Base-by-base conservation (phyloP, 1,140 invertebrate species). In the Diabrotica undecimpunctata region DNA sequence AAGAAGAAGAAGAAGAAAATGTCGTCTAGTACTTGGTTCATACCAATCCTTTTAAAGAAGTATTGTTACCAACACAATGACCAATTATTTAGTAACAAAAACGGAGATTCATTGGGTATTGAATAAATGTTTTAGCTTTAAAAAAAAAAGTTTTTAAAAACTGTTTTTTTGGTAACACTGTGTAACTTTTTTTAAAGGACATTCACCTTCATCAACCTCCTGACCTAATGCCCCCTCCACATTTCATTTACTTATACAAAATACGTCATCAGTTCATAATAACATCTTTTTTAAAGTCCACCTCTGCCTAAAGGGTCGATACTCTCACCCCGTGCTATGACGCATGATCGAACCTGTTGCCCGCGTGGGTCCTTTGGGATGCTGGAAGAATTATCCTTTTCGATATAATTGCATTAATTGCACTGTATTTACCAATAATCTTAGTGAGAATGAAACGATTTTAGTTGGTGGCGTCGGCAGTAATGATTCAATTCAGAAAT, bases 321-420 rank as follows among this genome's bases (percentile, higher is more conserved):
- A 67, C 10, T 25, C 13, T 50, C 41, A 25, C 12, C 12, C 10
- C 10, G 14, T 10, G n/a, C 8, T 14, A 51, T 38, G 35, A 68
- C 70, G 70, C 67, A 72, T 72, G 67, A 52, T 72, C 64, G 63
- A 69, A 72, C 70, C 70, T 72, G 70, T 72, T 72, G 70, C 70
- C 68, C 13, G 63, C 51, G 54, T 54, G 56, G 41, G 63, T 67
- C 68, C 66, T 53, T 46, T 62, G 66, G 64, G 68, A 72, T 70
- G 67, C 68, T 68, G 62, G 51, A 62, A 64, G 68, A 66, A 68
- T 68, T 25, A 46, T 25, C 62, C 50, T 25, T 59, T 59, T 39
- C 25, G 13, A 59, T 37, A 37, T 25, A 59, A 59, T 59, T 59
- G 57, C 39, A 59, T 59, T 61, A 38, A 61, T 61, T 61, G n/a